Percentiles rank a stretch among this genome's conserved stretches.
phyloP scores from a whole-genome alignment of 2,888 invertebrate species.

The Leuctra nigra region DNA sequence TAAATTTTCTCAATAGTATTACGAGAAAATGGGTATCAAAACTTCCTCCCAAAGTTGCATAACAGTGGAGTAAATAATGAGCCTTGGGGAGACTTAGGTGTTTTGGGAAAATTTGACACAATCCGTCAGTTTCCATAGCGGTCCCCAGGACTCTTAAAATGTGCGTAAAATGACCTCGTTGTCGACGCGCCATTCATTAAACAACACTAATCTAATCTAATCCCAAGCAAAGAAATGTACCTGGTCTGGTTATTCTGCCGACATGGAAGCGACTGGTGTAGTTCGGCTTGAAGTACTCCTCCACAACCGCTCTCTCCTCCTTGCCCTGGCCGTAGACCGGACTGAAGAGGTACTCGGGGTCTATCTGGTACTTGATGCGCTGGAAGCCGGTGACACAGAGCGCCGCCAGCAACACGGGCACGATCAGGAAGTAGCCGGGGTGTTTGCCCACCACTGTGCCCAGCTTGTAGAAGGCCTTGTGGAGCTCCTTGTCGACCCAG shows the following conservation, averaged over 20 bases:
- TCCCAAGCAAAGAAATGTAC: too few species aligned
- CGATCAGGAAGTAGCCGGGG: slow-evolving; percentile 83
- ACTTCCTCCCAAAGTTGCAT: too few species aligned
- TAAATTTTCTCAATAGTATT: too few species aligned
- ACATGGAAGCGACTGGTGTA: slow-evolving; percentile 81
- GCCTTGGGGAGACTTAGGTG: too few species aligned
- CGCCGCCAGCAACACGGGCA: slow-evolving; percentile 73
- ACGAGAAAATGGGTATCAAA: too few species aligned
- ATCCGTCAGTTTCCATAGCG: too few species aligned
- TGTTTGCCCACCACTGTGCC: slow-evolving; percentile 71
- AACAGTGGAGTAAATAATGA: too few species aligned
- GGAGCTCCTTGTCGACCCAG: slow-evolving; percentile 72
- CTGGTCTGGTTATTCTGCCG: slow-evolving; percentile 80
- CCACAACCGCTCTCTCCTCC: slow-evolving; percentile 71
- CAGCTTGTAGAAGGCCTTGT: slow-evolving; percentile 72
- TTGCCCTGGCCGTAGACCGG: slow-evolving; percentile 83
- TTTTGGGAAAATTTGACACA: too few species aligned
- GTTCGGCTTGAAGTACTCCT: slow-evolving; percentile 79
- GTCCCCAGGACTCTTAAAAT: too few species aligned
- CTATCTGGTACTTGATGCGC: slow-evolving; percentile 79
- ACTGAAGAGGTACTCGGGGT: slow-evolving; percentile 88
- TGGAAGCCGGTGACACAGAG: slow-evolving; percentile 86
- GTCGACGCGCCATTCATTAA: too few species aligned
- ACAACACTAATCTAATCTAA: too few species aligned
- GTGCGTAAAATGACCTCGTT: too few species aligned